Evolutionary conservation across 2,113 vertebrate species (phyloP).

Genomic region (Dicentrarchus labrax): DNA sequence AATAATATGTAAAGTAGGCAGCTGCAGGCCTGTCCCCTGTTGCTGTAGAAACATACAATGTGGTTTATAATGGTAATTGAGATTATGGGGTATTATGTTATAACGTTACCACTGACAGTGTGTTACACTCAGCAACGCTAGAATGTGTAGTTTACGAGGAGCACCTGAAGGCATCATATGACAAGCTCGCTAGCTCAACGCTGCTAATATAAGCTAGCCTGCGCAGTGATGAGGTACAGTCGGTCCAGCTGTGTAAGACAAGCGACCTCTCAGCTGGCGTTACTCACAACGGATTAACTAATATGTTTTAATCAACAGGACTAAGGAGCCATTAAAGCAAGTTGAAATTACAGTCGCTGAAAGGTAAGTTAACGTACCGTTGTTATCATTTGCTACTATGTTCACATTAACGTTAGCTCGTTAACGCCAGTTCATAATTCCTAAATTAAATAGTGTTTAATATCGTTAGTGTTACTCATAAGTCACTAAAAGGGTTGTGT

Average conservation of each 20-base stretch:
- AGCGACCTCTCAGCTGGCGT: background rate
- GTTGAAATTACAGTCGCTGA: background rate
- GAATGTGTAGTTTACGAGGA: background rate
- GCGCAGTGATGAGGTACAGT: slow-evolving; percentile 11
- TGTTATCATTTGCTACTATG: slow-evolving; percentile 6
- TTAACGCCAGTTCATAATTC: background rate
- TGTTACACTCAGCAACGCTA: no score
- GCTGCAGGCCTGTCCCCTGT: background rate
- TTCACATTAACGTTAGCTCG: background rate
- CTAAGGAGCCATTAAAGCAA: background rate
- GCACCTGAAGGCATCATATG: slow-evolving; percentile 39
- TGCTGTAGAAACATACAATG: background rate
- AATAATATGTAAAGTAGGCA: background rate
- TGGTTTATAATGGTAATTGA: background rate
- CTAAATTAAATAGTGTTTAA: no score
- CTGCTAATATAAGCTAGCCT: slow-evolving; percentile 11
- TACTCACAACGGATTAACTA: no score
- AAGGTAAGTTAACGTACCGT: slow-evolving; percentile 67
- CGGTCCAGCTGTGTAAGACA: background rate
- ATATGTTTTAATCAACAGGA: slow-evolving; percentile 25
- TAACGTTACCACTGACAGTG: background rate
- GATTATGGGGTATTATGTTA: background rate
- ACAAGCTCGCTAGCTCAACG: slow-evolving; percentile 8
- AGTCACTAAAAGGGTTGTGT: background rate
- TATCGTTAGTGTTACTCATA: no score